These are phyloP conservation scores for Notechis scutatus DNA, from an alignment of 2,113 vertebrate species.

Conservation along the genomic window DNA sequence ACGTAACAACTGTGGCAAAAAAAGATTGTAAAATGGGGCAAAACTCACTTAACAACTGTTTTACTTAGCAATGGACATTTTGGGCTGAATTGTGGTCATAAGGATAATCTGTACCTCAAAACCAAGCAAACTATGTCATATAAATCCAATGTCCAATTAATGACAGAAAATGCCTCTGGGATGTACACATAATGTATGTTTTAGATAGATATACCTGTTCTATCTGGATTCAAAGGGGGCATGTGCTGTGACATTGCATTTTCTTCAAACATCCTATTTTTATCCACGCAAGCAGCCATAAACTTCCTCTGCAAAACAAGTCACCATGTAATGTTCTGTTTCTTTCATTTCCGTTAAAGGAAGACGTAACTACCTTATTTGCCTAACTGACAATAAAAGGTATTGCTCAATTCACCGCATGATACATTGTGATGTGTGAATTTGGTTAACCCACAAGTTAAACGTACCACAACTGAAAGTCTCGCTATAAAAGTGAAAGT, in stretches of 20 bases:
- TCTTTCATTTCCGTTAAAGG: neutral
- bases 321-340: neutral
- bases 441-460: neutral
- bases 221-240: neutral
- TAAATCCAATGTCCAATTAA: neutral
- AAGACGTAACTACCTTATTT: neutral
- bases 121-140: neutral
- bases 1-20: neutral
- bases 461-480: neutral
- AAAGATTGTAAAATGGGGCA: neutral
- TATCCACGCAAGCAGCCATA: neutral
- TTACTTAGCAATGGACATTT: neutral
- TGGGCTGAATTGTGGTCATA: neutral
- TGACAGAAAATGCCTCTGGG: neutral
- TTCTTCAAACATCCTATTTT: neutral
- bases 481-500: neutral
- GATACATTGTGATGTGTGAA: neutral
- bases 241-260: neutral
- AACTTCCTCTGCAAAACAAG: constrained; percentile 47
- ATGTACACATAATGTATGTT: neutral
- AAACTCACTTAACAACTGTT: neutral
- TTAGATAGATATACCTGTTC: constrained; percentile 27
- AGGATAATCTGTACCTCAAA: neutral
- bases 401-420: neutral
- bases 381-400: neutral